Percentiles rank a stretch among this genome's conserved stretches.
Evolutionary conservation across 2,888 invertebrate species (phyloP).

Genomic region (Drosophila mercatorum): DNA sequence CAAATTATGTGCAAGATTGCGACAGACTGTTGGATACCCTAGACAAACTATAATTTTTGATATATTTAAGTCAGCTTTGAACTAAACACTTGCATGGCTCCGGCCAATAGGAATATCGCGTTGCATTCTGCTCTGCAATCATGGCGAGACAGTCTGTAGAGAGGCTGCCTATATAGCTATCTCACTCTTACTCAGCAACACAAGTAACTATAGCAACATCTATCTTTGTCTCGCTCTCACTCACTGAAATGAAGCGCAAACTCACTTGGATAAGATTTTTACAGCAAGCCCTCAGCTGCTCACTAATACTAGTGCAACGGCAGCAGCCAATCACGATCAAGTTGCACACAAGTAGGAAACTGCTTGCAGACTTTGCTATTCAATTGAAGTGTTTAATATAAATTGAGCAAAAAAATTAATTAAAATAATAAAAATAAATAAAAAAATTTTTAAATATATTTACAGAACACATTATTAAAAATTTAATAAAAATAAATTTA

Average conservation of each 20-base stretch:
- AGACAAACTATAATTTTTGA: background rate
- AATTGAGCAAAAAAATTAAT: too few relatives aligned
- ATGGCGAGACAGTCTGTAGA: too few relatives aligned
- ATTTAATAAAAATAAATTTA: too few relatives aligned
- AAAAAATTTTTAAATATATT: too few relatives aligned
- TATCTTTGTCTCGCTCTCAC: background rate
- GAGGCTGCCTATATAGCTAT: background rate
- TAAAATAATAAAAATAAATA: too few relatives aligned
- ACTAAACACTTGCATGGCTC: background rate
- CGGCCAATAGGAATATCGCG: background rate
- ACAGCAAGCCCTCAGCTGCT: background rate
- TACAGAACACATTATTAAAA: too few relatives aligned
- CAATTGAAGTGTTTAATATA: too few relatives aligned
- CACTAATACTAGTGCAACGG: background rate
- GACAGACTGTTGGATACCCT: conserved; percentile 1
- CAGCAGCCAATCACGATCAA: background rate
- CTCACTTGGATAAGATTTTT: background rate
- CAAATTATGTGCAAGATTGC: background rate
- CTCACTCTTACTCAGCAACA: background rate
- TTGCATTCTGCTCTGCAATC: background rate
- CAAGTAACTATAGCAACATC: background rate
- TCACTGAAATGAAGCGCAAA: background rate
- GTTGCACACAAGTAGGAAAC: too few relatives aligned
- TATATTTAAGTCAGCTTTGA: too few relatives aligned
- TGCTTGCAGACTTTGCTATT: too few relatives aligned